phyloP scores from a whole-genome alignment of 2,113 vertebrate species.

The Prietella phreatophila region DNA sequence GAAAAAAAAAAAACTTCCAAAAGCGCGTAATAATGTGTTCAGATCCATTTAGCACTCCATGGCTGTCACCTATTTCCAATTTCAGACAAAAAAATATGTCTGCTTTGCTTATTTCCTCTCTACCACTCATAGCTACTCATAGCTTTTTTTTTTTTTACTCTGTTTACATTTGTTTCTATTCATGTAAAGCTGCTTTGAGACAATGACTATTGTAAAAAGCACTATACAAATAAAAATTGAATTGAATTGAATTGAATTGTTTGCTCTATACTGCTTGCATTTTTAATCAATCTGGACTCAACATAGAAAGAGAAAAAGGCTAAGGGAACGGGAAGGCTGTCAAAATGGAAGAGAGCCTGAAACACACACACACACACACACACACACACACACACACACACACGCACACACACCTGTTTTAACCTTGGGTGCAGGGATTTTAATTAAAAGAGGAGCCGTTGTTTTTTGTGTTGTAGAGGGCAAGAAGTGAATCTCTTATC shows the following conservation, averaged over 20 bases:
- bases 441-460: constrained; percentile 54
- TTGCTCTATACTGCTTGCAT: constrained; percentile 21
- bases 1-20: neutral
- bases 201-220: too few species aligned
- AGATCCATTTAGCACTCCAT: constrained; percentile 37
- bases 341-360: constrained; percentile 1
- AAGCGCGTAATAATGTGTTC: constrained; percentile 14
- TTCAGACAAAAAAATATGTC: constrained; percentile 42
- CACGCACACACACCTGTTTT: constrained; percentile 10
- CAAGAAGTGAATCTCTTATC: constrained; percentile 57
- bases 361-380: constrained; percentile 16
- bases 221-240: too few species aligned
- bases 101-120: constrained; percentile 49
- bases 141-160: too few species aligned
- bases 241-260: too few species aligned
- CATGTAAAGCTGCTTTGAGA: too few species aligned
- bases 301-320: constrained; percentile 30
- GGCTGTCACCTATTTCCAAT: constrained; percentile 39
- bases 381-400: constrained; percentile 5
- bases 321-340: constrained; percentile 31
- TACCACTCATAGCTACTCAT: constrained; percentile 46
- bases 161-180: too few species aligned
- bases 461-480: constrained; percentile 47
- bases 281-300: constrained; percentile 65
- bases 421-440: constrained; percentile 49